A percentile compares a stretch with the other conserved stretches of the same genome.
Evolutionary conservation across 2,888 invertebrate species (phyloP).

Genomic region (Mamestra brassicae): DNA sequence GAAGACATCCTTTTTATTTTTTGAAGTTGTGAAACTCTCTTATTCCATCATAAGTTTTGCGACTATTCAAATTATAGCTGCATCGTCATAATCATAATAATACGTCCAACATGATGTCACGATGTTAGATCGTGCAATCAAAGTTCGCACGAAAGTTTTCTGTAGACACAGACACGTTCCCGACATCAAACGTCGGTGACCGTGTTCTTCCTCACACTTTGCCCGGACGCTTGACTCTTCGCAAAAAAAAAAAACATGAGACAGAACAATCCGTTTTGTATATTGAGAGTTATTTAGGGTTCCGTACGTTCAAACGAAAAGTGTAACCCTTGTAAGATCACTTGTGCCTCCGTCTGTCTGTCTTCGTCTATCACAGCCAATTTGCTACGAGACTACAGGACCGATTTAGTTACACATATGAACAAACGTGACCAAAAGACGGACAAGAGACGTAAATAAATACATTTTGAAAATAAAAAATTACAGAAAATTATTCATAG

Average conservation of each 20-base stretch:
- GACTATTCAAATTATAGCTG: constrained; percentile 21
- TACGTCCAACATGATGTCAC: constrained; percentile 52
- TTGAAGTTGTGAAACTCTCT: background rate
- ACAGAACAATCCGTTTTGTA: background rate
- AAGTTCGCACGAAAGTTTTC: constrained; percentile 54
- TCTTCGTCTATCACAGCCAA: too few species aligned
- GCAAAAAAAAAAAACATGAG: background rate
- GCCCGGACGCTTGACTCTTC: background rate
- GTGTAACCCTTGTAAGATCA: too few species aligned
- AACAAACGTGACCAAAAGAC: too few species aligned
- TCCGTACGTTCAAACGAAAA: too few species aligned
- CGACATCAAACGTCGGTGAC: constrained; percentile 30
- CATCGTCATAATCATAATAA: constrained; percentile 48
- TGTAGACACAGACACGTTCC: constrained; percentile 36
- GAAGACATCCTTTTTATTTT: background rate
- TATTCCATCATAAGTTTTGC: constrained; percentile 13
- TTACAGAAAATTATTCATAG: too few species aligned
- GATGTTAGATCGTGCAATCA: constrained; percentile 54
- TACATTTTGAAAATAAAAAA: too few species aligned
- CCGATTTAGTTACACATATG: too few species aligned
- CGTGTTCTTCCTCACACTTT: constrained; percentile 36
- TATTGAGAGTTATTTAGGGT: background rate
- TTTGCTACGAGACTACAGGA: too few species aligned
- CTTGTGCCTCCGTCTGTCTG: too few species aligned
- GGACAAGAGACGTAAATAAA: too few species aligned